phyloP scores from a whole-genome alignment of 2,113 vertebrate species.

The Hemichromis elongatus region DNA sequence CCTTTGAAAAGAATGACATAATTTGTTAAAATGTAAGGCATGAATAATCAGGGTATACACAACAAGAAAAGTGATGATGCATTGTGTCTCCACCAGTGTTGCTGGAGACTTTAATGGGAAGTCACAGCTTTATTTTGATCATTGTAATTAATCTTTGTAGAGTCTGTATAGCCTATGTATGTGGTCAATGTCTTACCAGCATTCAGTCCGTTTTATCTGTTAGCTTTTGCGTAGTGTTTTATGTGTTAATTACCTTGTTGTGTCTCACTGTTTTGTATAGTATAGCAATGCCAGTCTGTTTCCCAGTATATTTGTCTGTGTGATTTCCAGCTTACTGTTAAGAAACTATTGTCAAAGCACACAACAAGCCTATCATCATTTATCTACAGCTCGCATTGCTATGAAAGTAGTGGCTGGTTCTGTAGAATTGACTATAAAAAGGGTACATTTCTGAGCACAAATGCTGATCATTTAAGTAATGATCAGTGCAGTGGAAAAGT shows the following conservation, averaged over 20 bases:
- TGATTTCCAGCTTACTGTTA: background rate
- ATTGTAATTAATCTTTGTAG: background rate
- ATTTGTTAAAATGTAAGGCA: background rate
- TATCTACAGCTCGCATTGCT: background rate
- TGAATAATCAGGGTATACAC: background rate
- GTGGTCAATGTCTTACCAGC: background rate
- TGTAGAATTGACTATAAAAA: background rate
- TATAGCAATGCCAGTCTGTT: background rate
- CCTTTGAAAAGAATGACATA: background rate
- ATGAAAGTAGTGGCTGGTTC: background rate
- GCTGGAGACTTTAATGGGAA: background rate
- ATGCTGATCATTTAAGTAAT: background rate
- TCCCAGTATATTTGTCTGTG: background rate
- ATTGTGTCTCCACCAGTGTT: background rate
- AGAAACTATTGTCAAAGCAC: background rate
- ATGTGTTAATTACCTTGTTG: fast-evolving
- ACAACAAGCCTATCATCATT: fast-evolving
- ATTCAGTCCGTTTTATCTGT: background rate
- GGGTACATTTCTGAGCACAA: fast-evolving
- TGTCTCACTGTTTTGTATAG: background rate
- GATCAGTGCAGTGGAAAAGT: background rate
- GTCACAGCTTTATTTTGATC: background rate
- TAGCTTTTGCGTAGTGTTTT: background rate
- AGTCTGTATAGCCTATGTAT: background rate
- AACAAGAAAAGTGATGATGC: fast-evolving